Evolutionary conservation across 2,113 vertebrate genomes (phyloP).

Genomic region (Manacus vitellinus): DNA sequence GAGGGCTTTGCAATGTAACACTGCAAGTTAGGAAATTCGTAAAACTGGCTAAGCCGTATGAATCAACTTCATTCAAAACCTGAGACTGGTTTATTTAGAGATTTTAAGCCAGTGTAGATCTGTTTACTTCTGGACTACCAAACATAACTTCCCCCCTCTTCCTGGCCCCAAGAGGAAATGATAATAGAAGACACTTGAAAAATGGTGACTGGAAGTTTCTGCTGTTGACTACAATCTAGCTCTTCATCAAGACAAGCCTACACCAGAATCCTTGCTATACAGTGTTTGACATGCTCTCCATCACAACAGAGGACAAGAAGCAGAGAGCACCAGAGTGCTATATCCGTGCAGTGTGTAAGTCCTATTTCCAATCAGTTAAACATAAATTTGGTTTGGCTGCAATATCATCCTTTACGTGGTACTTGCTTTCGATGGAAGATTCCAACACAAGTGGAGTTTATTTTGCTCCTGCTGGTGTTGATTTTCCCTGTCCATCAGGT

Average conservation of each 20-base stretch:
- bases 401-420: not conserved
- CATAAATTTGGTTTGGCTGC: not conserved
- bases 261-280: not conserved
- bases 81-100: not conserved
- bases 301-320: not conserved
- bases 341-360: not conserved
- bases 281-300: not conserved
- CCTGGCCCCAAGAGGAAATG: not conserved
- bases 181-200: not conserved
- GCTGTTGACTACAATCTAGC: not conserved
- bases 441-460: not conserved
- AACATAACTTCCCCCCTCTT: not conserved
- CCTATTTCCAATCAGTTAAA: not conserved
- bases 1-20: not conserved
- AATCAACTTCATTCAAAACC: not conserved
- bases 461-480: not conserved
- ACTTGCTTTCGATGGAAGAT: not conserved
- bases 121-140: not conserved
- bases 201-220: not conserved
- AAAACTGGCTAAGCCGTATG: not conserved
- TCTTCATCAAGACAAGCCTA: not conserved
- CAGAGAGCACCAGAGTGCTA: not conserved
- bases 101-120: not conserved
- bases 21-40: not conserved
- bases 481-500: not conserved